These are phyloP conservation scores for Silurus aristotelis DNA, from an alignment of 2,797 vertebrate genomes.

Conservation along the genomic window DNA sequence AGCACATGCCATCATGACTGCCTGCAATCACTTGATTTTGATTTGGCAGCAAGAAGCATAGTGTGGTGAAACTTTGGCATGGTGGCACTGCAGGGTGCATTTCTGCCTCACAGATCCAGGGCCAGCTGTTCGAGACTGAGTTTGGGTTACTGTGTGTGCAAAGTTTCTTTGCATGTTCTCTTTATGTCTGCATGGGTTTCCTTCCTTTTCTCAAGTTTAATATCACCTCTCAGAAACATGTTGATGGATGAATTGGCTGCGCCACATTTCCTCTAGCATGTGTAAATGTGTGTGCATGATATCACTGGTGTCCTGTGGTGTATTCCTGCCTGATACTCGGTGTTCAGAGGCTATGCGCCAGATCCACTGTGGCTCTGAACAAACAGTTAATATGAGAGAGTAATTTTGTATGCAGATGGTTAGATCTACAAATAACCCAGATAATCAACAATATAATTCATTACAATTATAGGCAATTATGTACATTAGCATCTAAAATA, in stretches of 20 bases:
- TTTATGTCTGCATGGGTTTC: not conserved
- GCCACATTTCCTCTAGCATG: not conserved
- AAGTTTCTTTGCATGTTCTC: not conserved
- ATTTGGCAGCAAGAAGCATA: not conserved
- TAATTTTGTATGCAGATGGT: not conserved
- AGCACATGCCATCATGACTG: constrained; percentile 13
- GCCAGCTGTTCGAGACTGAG: not conserved
- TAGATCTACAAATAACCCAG: not conserved
- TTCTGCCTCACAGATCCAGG: not conserved
- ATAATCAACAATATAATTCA: not conserved
- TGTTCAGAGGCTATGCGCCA: not conserved
- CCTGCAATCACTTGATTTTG: constrained; percentile 1
- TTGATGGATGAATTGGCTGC: not conserved
- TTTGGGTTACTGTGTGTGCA: not conserved
- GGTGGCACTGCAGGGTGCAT: not conserved
- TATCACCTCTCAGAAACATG: no score
- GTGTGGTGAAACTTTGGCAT: constrained; percentile 10
- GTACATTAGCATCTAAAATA: not conserved
- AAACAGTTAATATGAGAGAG: not conserved
- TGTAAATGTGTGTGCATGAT: not conserved
- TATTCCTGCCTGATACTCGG: not conserved
- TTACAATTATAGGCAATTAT: not conserved
- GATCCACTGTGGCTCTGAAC: not conserved
- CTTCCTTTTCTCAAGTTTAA: no score
- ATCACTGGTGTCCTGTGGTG: not conserved